A percentile compares a stretch with the other conserved stretches of the same genome.
Conservation (phyloP, 2,113 vertebrate species). For the Vanacampus margaritifer region DNA sequence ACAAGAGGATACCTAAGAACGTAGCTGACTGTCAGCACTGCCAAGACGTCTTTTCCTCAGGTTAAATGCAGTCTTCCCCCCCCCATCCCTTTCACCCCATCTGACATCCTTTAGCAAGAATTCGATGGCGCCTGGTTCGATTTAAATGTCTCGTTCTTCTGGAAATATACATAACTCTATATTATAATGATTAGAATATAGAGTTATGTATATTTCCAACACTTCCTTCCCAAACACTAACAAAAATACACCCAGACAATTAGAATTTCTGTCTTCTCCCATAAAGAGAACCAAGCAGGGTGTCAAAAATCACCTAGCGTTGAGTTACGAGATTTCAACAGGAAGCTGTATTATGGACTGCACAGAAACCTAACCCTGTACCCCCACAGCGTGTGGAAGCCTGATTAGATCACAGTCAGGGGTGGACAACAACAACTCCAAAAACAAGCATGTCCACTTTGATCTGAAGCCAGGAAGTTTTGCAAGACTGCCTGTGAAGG, state of each 20-base stretch:
- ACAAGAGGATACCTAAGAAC: slow-evolving; percentile 41
- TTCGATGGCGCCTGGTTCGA: slow-evolving; percentile 50
- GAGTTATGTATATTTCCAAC: slow-evolving; percentile 53
- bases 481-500: slow-evolving; percentile 25
- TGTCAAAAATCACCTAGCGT: slow-evolving; percentile 25
- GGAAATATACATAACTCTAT: too few species aligned
- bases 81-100: slow-evolving; percentile 36
- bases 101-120: slow-evolving; percentile 53
- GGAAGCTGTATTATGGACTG: slow-evolving; percentile 10
- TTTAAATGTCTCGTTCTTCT: slow-evolving; percentile 41
- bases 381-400: slow-evolving; percentile 20
- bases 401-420: slow-evolving; percentile 48
- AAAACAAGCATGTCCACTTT: slow-evolving; percentile 52
- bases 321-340: slow-evolving; percentile 31
- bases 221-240: slow-evolving; percentile 5
- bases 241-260: slow-evolving; percentile 23
- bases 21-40: slow-evolving; percentile 38
- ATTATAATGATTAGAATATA: slow-evolving; percentile 56
- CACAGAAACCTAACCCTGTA: slow-evolving; percentile 12
- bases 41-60: slow-evolving; percentile 47
- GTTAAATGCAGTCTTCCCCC: slow-evolving; percentile 38
- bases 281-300: slow-evolving; percentile 29
- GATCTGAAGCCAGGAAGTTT: slow-evolving; percentile 51
- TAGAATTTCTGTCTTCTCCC: slow-evolving; percentile 30
- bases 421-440: slow-evolving; percentile 27